Percentiles rank a stretch among this genome's conserved stretches.
Evolutionary conservation across 2,113 vertebrate species (phyloP).

Genomic region (Phalacrocorax aristotelis): DNA sequence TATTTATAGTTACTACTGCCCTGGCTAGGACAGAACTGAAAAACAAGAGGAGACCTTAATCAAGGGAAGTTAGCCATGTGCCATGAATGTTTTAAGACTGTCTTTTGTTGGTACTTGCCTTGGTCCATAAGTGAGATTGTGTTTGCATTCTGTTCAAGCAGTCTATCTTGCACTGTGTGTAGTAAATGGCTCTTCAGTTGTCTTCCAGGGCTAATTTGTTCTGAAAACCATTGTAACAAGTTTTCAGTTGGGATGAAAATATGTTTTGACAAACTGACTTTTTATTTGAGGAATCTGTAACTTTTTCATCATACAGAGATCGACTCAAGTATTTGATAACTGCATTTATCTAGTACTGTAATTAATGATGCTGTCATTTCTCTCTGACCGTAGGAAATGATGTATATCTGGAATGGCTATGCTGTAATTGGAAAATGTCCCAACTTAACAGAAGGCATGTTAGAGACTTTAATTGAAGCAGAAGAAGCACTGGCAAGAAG

Average conservation of each 20-base stretch:
- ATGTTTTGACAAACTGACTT: neutral
- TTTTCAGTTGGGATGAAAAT: neutral
- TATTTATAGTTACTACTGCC: neutral
- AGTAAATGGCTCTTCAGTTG: neutral
- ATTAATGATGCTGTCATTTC: constrained; percentile 15
- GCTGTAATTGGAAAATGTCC: constrained; percentile 94
- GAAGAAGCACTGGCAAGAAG: constrained; percentile 80
- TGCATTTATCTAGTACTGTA: neutral
- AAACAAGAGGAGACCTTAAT: neutral
- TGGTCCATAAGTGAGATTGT: neutral
- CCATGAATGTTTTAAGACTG: neutral
- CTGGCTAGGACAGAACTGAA: neutral
- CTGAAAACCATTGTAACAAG: neutral
- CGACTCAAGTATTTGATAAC: neutral
- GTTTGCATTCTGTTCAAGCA: neutral
- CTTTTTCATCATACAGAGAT: neutral
- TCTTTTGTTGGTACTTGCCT: neutral
- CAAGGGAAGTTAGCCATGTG: neutral
- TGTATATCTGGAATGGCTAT: constrained; percentile 99
- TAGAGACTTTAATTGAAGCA: constrained; percentile 86
- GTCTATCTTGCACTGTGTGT: neutral
- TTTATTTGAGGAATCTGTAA: neutral
- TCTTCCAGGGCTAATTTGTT: neutral
- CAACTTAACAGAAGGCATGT: constrained; percentile 90
- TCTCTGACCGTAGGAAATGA: constrained; percentile 87